These are phyloP conservation scores for Apotomis capreana DNA, from an alignment of 2,888 invertebrate species.

Conservation along the genomic window DNA sequence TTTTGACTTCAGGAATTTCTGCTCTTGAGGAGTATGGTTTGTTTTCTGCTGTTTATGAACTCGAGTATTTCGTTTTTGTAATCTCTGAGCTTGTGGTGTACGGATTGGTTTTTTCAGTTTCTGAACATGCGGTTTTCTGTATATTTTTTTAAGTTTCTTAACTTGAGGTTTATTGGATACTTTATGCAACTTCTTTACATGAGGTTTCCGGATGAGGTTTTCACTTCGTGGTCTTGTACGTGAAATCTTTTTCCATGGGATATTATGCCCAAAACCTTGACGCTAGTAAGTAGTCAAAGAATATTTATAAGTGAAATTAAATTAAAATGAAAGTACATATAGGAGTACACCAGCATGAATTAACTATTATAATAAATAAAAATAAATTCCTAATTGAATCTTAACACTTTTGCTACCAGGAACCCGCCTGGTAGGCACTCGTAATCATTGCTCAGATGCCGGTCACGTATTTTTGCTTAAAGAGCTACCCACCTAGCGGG, in stretches of 20 bases:
- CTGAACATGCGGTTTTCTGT: background rate
- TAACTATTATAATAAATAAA: no score
- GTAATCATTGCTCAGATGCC: no score
- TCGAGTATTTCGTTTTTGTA: background rate
- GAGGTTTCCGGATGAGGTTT: conserved; percentile 49
- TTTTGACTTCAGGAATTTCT: background rate
- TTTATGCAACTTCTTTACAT: conserved; percentile 11
- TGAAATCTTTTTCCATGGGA: conserved; percentile 63
- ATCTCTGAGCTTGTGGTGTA: background rate
- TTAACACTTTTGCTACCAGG: no score
- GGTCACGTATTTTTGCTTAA: no score
- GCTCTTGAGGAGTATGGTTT: background rate
- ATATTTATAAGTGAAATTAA: background rate
- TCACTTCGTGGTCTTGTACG: conserved; percentile 40
- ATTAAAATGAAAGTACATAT: background rate
- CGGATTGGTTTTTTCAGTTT: background rate
- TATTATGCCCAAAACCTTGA: conserved; percentile 61
- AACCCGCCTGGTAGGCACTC: no score
- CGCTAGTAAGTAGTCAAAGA: conserved; percentile 25
- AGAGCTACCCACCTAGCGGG: no score
- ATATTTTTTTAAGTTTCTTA: background rate
- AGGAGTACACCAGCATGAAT: no score
- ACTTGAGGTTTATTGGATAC: background rate
- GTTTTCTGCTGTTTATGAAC: background rate
- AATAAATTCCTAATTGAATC: no score